phyloP scores from a whole-genome alignment of 1,140 invertebrate species.

The Nomia melanderi region DNA sequence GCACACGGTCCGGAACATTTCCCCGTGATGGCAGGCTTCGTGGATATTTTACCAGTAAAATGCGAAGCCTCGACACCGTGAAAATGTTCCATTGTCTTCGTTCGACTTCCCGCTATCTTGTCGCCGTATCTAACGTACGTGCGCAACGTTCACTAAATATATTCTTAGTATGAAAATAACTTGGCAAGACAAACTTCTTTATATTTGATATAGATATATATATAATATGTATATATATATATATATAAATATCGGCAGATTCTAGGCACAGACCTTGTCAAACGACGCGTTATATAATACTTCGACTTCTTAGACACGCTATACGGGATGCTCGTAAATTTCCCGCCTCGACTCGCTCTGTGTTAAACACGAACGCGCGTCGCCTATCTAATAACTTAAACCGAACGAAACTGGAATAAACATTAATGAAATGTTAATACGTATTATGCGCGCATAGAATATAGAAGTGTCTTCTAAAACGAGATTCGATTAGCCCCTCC shows the following conservation, averaged over 20 bases:
- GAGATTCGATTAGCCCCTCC: conserved; percentile 14
- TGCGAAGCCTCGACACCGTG: background rate
- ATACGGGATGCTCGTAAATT: too few species aligned
- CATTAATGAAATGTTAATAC: conserved; percentile 3
- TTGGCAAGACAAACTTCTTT: conserved; percentile 51
- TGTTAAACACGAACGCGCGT: too few species aligned
- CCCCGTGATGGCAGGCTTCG: too few species aligned
- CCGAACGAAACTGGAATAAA: background rate
- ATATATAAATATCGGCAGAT: conserved; percentile 22
- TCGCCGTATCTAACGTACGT: conserved; percentile 6
- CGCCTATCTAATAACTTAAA: background rate
- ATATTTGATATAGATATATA: conserved; percentile 9
- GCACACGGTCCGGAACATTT: background rate
- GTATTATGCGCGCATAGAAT: conserved; percentile 14
- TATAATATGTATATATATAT: too few species aligned
- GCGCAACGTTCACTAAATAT: conserved; percentile 8
- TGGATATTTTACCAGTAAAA: conserved; percentile 17
- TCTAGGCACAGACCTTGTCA: conserved; percentile 25
- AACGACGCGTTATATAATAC: conserved; percentile 23
- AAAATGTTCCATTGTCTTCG: background rate
- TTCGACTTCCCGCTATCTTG: background rate
- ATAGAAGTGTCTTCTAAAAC: conserved; percentile 12
- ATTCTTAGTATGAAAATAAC: conserved; percentile 43
- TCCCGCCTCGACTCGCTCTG: too few species aligned
- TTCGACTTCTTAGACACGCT: conserved; percentile 8